A percentile compares a stretch with the other conserved stretches of the same genome.
Conservation (phyloP, 2,797 vertebrate genomes). For the Rhinogobio ventralis region DNA sequence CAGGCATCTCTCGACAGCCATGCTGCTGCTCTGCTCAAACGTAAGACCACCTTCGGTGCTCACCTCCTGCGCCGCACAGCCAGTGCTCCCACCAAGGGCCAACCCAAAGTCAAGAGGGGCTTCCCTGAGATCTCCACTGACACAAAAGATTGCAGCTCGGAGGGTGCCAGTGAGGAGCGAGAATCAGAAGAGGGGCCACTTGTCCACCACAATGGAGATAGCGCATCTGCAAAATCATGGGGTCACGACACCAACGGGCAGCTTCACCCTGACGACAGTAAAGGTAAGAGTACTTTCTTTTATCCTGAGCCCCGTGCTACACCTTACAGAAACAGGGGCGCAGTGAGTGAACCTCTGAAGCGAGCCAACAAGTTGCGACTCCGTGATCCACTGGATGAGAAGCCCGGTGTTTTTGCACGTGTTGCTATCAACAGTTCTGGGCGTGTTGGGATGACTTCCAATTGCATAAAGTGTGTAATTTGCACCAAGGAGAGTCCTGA, state of each 20-base stretch:
- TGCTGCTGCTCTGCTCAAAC: conserved; percentile 92
- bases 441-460: conserved; percentile 87
- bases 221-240: conserved; percentile 66
- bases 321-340: conserved; percentile 64
- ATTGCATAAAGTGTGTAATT: conserved; percentile 91
- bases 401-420: conserved; percentile 81
- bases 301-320: conserved; percentile 62
- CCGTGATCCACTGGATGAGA: conserved; percentile 74
- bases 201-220: conserved; percentile 63
- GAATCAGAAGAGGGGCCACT: conserved; percentile 75
- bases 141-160: conserved; percentile 86
- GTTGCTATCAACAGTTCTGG: conserved; percentile 85
- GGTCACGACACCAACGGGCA: conserved; percentile 78
- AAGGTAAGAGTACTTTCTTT: conserved; percentile 88
- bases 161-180: conserved; percentile 83
- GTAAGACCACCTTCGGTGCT: conserved; percentile 93
- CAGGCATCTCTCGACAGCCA: conserved; percentile 98
- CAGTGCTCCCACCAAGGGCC: conserved; percentile 95
- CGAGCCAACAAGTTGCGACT: conserved; percentile 77
- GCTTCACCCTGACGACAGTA: conserved; percentile 78
- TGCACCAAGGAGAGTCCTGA: conserved; percentile 87
- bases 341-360: conserved; percentile 84
- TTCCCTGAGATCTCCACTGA: conserved; percentile 88
- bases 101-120: conserved; percentile 89
- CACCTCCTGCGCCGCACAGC: conserved; percentile 93